Evolutionary conservation across 1,140 invertebrate species (phyloP).

Genomic region (Diachasma alloeum): DNA sequence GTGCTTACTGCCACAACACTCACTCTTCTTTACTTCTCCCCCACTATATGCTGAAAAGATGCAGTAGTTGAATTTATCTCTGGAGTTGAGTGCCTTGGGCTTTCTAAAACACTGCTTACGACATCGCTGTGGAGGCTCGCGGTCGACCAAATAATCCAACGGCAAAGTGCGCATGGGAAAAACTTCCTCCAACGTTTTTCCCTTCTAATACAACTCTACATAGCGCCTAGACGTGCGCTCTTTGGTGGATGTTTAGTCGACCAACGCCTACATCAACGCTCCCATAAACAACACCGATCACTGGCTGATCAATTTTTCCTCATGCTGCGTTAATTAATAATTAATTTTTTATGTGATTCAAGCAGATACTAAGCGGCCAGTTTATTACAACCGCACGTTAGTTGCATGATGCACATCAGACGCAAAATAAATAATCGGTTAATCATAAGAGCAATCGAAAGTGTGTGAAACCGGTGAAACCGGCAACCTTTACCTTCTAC

Average conservation of each 20-base stretch:
- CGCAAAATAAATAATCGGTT: background rate
- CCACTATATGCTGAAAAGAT: background rate
- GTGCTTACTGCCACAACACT: background rate
- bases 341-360: background rate
- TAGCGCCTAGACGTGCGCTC: background rate
- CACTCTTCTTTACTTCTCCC: background rate
- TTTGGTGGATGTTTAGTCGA: background rate
- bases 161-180: conserved; percentile 26
- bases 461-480: conserved; percentile 39
- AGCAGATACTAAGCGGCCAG: background rate
- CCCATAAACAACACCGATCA: background rate
- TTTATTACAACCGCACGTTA: background rate
- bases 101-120: conserved; percentile 20
- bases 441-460: conserved; percentile 17
- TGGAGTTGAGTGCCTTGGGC: conserved; percentile 15
- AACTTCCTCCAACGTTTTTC: conserved; percentile 9
- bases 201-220: background rate
- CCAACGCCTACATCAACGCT: background rate
- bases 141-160: conserved; percentile 2
- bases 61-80: conserved; percentile 12
- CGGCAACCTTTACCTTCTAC: conserved; percentile 47
- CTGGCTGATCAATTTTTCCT: background rate
- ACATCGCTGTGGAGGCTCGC: background rate
- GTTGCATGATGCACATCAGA: background rate
- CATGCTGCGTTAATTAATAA: background rate